Evolutionary conservation across 2,797 vertebrate genomes (phyloP), one percentile per base, ranked within the genome.

Genomic region (Gallinago stenura): DNA sequence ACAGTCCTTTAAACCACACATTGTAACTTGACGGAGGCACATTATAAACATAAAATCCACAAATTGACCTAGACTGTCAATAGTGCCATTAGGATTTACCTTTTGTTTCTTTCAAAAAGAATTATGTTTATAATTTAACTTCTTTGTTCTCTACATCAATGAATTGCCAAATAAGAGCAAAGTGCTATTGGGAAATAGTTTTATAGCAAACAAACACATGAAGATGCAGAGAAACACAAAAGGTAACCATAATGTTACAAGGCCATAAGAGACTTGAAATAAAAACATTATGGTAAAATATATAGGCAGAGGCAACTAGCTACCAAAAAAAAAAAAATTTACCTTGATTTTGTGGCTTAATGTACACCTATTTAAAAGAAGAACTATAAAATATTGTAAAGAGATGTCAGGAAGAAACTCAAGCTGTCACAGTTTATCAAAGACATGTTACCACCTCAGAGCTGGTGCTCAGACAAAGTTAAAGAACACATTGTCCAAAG

Each of bases 71-170:
- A 73, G 35, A 22, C 24, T 41, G 68, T 17, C 48, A 95, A 73
- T 18, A 30, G 31, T 57, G 45, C 17, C 56, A 83, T 37, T 37
- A 87, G 51, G 15, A 50, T 79, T 91, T 81, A 78, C 71, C 80
- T 85, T 46, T 56, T 50, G 65, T 41, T 94, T 56, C 57, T 70
- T 97, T 92, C 75, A 66, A 28, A 79, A 79, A 91, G 24, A 94
- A 77, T 85, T 91, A 37, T n/a, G 45, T 76, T 83, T 57, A 13
- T n/a, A 46, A 87, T 85, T 71, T 35, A 71, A 78, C 41, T 83
- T 46, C 60, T 87, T 96, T 92, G 73, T 91, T 94, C 82, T 93
- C 45, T 60, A 35, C 50, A 61, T 61, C 87, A 78, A 3, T 68
- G 75, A 85, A 85, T 28, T 92, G 26, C 18, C 57, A 81, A 91